phyloP scores from a whole-genome alignment of 2,797 vertebrate genomes.

The Sparus aurata region DNA sequence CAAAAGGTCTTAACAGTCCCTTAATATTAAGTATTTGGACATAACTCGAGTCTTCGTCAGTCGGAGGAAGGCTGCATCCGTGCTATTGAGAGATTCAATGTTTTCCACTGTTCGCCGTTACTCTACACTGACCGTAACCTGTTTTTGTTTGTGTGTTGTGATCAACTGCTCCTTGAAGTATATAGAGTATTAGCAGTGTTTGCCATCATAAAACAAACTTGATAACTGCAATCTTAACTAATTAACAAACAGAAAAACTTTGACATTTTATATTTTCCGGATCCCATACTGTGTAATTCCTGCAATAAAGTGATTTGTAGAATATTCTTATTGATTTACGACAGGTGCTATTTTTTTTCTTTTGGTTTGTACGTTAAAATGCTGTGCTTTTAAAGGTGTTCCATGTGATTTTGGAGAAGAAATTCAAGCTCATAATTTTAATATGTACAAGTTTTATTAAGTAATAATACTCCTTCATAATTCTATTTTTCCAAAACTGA shows the following conservation, averaged over 20 bases:
- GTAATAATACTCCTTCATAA: no score
- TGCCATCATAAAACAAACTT: constrained; percentile 42
- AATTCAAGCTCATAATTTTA: no score
- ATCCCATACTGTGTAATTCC: constrained; percentile 75
- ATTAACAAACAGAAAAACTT: constrained; percentile 60
- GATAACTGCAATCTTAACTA: constrained; percentile 45
- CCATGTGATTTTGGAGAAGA: no score
- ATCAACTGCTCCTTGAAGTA: constrained; percentile 46
- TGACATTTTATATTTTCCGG: constrained; percentile 58
- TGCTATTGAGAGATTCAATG: constrained; percentile 25
- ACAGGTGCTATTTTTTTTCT: not conserved
- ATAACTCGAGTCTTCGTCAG: constrained; percentile 1
- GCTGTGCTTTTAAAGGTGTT: no score
- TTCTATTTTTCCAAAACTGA: no score
- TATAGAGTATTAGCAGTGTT: constrained; percentile 50
- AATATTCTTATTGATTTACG: constrained; percentile 47
- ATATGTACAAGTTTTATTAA: no score
- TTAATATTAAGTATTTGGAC: constrained; percentile 22
- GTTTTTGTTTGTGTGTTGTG: constrained; percentile 38
- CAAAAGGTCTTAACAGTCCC: not conserved
- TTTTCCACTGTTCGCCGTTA: constrained; percentile 30
- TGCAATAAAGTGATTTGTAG: constrained; percentile 84
- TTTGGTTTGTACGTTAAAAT: not conserved
- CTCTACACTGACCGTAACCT: constrained; percentile 40
- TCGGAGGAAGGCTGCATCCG: not conserved